Percentiles rank a stretch among this genome's conserved stretches.
phyloP scores from a whole-genome alignment of 1,140 invertebrate species.

The Araneus ventricosus region DNA sequence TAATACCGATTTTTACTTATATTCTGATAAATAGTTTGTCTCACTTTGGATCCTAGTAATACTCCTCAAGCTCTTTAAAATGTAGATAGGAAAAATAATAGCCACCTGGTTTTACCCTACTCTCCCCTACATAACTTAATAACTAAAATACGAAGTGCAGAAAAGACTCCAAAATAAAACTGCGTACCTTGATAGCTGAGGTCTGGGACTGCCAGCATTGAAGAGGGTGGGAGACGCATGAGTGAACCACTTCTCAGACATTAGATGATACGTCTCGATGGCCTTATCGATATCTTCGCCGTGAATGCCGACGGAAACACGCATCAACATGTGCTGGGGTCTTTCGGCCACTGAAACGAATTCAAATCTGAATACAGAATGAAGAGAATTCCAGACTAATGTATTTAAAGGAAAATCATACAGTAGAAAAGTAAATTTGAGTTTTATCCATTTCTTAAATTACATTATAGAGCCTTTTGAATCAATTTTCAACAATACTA shows the following conservation, averaged over 20 bases:
- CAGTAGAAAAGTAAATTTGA: no score
- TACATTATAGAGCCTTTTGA: no score
- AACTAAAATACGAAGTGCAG: neutral
- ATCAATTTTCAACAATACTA: no score
- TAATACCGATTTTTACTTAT: no score
- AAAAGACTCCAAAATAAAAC: neutral
- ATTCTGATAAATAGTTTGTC: no score
- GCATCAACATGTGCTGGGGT: constrained; percentile 99
- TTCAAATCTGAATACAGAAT: neutral
- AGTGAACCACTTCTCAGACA: constrained; percentile 98
- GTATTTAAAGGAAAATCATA: no score
- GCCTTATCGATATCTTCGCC: constrained; percentile 94
- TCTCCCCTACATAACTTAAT: neutral
- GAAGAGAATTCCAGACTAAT: no score
- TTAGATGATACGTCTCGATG: constrained; percentile 97
- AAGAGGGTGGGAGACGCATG: constrained; percentile 99
- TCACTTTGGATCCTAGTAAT: no score
- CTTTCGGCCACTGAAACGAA: constrained; percentile 88
- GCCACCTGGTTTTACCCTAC: no score
- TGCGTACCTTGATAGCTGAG: constrained; percentile 92
- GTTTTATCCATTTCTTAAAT: no score
- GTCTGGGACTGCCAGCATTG: constrained; percentile 93
- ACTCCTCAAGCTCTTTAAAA: no score
- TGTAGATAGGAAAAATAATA: no score
- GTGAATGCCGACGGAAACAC: constrained; percentile 98